A percentile compares a stretch with the other conserved stretches of the same genome.
Evolutionary conservation across 2,888 invertebrate species (phyloP).

Genomic region (Leptothorax acervorum): DNA sequence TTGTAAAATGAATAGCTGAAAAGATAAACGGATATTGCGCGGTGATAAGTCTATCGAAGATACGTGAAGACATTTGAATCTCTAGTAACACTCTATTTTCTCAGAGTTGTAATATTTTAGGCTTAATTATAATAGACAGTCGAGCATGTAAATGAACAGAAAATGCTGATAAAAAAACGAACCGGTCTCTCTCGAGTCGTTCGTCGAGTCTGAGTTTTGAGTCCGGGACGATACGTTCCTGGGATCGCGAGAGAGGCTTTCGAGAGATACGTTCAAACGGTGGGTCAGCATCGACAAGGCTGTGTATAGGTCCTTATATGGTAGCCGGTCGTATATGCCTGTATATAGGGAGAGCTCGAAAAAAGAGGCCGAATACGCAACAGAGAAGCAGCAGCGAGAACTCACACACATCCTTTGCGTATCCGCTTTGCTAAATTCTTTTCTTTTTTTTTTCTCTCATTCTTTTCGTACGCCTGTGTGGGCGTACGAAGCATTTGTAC

Average conservation of each 20-base stretch:
- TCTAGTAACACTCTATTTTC: background rate
- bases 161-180: background rate
- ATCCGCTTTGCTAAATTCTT: constrained; percentile 59
- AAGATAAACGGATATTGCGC: background rate
- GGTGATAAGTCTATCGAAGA: background rate
- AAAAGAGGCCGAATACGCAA: constrained; percentile 81
- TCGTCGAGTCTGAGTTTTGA: background rate
- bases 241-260: constrained; percentile 66
- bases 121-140: background rate
- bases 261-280: constrained; percentile 74
- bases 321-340: constrained; percentile 79
- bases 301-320: constrained; percentile 82
- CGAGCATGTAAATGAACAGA: background rate
- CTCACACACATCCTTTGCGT: constrained; percentile 65
- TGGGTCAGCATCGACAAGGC: constrained; percentile 77
- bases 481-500: constrained; percentile 5
- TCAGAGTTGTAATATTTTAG: background rate
- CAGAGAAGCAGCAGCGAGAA: constrained; percentile 60
- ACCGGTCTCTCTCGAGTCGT: background rate
- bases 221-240: constrained; percentile 44
- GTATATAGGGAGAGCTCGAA: constrained; percentile 79
- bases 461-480: constrained; percentile 19
- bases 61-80: background rate
- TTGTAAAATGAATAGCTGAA: background rate
- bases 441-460: constrained; percentile 51